phyloP scores from a whole-genome alignment of 2,113 vertebrate species.

The Pavo muticus region DNA sequence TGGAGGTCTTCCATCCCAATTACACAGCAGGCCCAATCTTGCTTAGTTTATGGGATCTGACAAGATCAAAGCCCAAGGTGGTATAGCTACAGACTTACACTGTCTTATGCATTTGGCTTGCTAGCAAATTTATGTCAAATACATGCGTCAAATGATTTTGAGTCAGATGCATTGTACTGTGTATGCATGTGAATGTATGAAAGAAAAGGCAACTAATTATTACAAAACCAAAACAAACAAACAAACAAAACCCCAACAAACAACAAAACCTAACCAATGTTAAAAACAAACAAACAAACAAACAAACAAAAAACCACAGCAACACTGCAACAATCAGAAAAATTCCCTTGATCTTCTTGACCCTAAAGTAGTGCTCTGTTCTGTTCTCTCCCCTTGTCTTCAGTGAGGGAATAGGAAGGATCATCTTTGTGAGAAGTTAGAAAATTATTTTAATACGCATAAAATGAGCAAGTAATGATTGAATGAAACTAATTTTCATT shows the following conservation, averaged over 20 bases:
- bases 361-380: not conserved
- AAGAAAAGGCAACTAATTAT: not conserved
- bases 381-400: not conserved
- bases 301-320: not conserved
- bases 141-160: constrained; percentile 46
- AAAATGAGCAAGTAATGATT: not conserved
- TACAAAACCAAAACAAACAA: not conserved
- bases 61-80: constrained; percentile 74
- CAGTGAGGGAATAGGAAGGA: not conserved
- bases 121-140: constrained; percentile 71
- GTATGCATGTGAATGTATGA: not conserved
- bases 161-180: not conserved
- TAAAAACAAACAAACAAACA: no score
- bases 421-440: not conserved
- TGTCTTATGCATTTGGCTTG: constrained; percentile 67
- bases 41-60: constrained; percentile 74
- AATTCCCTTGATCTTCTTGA: not conserved
- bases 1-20: constrained; percentile 74
- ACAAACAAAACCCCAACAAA: no score
- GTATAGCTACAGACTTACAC: constrained; percentile 60
- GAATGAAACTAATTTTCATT: constrained; percentile 17
- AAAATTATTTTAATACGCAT: not conserved
- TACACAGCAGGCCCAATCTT: constrained; percentile 71
- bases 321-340: not conserved
- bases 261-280: not conserved